A percentile compares a stretch with the other conserved stretches of the same genome.
Conservation (phyloP, 2,113 vertebrate genomes). For the Nothobranchius furzeri region DNA sequence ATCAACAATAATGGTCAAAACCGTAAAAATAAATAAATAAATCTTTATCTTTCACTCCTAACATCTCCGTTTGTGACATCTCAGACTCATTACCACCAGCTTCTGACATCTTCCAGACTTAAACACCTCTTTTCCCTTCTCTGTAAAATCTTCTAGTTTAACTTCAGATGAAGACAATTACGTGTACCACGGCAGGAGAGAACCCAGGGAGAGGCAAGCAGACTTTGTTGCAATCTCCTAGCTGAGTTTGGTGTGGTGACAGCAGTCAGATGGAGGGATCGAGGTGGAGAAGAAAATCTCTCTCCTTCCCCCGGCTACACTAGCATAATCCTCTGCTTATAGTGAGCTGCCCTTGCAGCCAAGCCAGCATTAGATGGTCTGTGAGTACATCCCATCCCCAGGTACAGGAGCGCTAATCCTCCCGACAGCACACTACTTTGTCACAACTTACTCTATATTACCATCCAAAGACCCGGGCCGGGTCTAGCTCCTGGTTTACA, state of each 20-base stretch:
- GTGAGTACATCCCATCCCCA: constrained; percentile 68
- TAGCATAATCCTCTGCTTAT: constrained; percentile 66
- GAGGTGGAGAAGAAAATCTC: constrained; percentile 40
- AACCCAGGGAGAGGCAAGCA: too few relatives aligned
- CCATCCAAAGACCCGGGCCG: constrained; percentile 38
- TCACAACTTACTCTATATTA: constrained; percentile 51
- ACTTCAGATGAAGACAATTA: too few relatives aligned
- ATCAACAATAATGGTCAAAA: not conserved
- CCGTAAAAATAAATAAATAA: not conserved
- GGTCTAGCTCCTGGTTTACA: constrained; percentile 50
- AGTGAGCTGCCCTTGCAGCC: constrained; percentile 65
- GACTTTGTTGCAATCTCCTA: too few relatives aligned
- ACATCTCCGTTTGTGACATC: too few relatives aligned
- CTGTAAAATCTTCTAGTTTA: too few relatives aligned
- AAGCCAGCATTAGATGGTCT: constrained; percentile 63
- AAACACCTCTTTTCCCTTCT: not conserved
- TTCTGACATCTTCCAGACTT: not conserved
- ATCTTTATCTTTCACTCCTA: too few relatives aligned
- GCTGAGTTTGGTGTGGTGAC: constrained; percentile 42
- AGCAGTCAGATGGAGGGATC: constrained; percentile 39
- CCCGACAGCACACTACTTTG: constrained; percentile 57
- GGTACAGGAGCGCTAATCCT: constrained; percentile 66
- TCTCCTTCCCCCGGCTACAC: constrained; percentile 57
- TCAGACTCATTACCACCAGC: not conserved
- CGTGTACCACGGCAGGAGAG: too few relatives aligned